Evolutionary conservation across 2,888 invertebrate genomes (phyloP).

Genomic region (Dromius quadrimaculatus): DNA sequence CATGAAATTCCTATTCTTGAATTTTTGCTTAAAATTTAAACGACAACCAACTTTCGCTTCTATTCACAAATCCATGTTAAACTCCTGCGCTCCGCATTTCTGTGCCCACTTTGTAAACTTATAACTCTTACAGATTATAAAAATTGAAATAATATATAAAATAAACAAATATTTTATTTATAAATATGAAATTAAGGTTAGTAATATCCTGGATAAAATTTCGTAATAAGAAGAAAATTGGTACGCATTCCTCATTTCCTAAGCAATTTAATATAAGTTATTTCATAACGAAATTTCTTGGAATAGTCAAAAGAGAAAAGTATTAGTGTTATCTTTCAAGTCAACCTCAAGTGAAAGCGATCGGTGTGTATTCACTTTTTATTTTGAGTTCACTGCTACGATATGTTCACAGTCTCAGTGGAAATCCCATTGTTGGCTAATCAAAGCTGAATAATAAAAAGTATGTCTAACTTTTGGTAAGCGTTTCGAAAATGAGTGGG

Average conservation of each 20-base stretch:
- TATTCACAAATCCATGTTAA: no score
- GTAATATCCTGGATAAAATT: background rate
- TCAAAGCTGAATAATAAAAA: conserved; percentile 18
- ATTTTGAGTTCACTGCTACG: conserved; percentile 32
- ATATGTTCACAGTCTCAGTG: background rate
- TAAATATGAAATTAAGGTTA: background rate
- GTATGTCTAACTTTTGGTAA: background rate
- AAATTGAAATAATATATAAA: background rate
- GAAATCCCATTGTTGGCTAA: conserved; percentile 36
- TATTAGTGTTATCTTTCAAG: background rate
- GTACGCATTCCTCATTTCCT: background rate
- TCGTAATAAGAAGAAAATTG: background rate
- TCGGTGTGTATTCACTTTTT: conserved; percentile 27
- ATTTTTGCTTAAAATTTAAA: no score
- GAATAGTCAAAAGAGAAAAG: conserved; percentile 34
- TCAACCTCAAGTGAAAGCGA: conserved; percentile 39
- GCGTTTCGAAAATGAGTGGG: background rate
- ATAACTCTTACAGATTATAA: no score
- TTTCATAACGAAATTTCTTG: conserved; percentile 21
- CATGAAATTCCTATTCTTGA: background rate
- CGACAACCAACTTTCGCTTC: no score
- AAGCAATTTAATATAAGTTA: background rate
- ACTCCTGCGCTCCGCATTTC: no score
- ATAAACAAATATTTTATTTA: background rate
- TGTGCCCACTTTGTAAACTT: no score